Conservation (phyloP, 2,797 vertebrate species). For the Botia almorhae region DNA sequence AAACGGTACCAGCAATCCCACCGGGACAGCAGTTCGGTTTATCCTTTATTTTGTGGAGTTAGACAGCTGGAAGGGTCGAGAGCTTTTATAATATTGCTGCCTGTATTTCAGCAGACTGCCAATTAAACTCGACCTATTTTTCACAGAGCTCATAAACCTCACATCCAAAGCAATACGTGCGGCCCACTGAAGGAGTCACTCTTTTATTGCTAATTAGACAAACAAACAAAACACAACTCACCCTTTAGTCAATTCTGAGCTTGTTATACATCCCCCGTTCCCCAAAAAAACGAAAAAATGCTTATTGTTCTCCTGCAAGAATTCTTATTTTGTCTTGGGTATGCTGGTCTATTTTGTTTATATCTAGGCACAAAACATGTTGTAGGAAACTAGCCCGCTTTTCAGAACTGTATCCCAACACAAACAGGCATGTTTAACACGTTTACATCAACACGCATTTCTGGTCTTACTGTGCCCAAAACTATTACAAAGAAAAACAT, state of each 20-base stretch:
- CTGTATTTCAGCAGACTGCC: constrained; percentile 6
- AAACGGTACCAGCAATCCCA: neutral
- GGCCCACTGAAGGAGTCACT: neutral
- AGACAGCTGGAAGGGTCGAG: neutral
- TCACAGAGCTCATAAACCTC: neutral
- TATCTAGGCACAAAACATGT: too few species aligned
- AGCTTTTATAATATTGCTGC: neutral
- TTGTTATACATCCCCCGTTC: neutral
- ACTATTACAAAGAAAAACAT: too few species aligned
- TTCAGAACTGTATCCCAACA: too few species aligned
- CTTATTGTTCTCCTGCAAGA: neutral
- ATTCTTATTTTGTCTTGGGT: neutral
- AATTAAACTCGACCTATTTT: constrained; percentile 13
- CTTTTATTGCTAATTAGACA: neutral
- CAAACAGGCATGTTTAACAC: too few species aligned
- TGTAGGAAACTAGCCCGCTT: too few species aligned
- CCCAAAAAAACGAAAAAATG: neutral
- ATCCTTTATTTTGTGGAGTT: constrained; percentile 5
- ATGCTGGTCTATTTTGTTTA: too few species aligned
- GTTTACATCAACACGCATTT: neutral
- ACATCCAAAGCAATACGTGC: neutral
- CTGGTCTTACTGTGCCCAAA: neutral
- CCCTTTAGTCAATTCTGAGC: neutral
- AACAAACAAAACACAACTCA: neutral
- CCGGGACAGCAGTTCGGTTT: neutral